Percentiles rank a stretch among this genome's conserved stretches.
Conservation (phyloP, 2,113 vertebrate genomes). For the zebrafish (Danio rerio) region DNA sequence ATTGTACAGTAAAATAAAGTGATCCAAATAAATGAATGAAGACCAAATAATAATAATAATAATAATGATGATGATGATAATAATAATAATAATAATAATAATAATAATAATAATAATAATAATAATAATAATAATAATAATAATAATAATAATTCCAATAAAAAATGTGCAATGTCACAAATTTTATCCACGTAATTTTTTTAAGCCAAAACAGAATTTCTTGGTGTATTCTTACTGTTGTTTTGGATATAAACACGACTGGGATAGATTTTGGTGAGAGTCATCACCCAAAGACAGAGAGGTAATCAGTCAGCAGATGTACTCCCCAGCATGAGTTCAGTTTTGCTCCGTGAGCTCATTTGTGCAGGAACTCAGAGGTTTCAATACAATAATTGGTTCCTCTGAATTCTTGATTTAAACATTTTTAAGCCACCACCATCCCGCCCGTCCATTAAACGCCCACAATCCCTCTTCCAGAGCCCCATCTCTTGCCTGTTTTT, state of each 20-base stretch:
- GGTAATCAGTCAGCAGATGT: slow-evolving; percentile 62
- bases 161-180: too few relatives aligned
- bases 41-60: too few relatives aligned
- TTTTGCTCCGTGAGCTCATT: slow-evolving; percentile 60
- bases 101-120: too few relatives aligned
- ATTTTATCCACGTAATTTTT: too few relatives aligned
- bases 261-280: neutral
- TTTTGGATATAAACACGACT: neutral
- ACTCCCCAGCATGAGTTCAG: slow-evolving; percentile 66
- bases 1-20: too few relatives aligned
- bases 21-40: too few relatives aligned
- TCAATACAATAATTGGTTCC: slow-evolving; percentile 72
- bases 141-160: too few relatives aligned
- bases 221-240: neutral
- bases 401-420: slow-evolving; percentile 67
- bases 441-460: neutral
- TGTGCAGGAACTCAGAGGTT: slow-evolving; percentile 57
- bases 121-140: too few relatives aligned
- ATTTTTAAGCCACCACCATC: slow-evolving; percentile 64
- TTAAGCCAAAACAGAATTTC: too few relatives aligned
- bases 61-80: too few relatives aligned
- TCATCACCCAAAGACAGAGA: slow-evolving; percentile 31
- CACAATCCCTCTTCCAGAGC: slow-evolving; percentile 17
- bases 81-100: too few relatives aligned
- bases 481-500: neutral